These are phyloP conservation scores for Gymnothorax reevesii DNA, from an alignment of 2,797 vertebrate genomes.

Conservation along the genomic window DNA sequence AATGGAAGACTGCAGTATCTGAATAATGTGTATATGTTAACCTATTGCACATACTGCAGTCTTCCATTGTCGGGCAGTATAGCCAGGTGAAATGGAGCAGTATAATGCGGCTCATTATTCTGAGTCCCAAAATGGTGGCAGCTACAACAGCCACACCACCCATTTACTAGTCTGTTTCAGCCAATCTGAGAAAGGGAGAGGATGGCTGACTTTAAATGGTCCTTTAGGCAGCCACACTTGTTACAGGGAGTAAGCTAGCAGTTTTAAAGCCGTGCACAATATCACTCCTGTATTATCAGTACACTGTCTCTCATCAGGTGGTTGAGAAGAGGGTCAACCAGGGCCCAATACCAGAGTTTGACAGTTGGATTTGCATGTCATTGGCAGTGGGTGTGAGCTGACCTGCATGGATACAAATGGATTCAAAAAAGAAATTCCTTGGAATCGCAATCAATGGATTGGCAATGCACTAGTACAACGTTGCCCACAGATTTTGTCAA, in stretches of 20 bases:
- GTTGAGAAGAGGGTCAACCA: conserved; percentile 55
- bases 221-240: conserved; percentile 72
- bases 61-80: no score
- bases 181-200: conserved; percentile 27
- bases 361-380: conserved; percentile 13
- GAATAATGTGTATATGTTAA: no score
- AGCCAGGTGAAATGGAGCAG: neutral
- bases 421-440: neutral
- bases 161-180: conserved; percentile 56
- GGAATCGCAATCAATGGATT: neutral
- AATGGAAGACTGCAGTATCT: no score
- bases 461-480: neutral
- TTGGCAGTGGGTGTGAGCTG: conserved; percentile 10
- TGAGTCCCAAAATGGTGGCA: neutral
- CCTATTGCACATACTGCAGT: no score
- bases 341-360: conserved; percentile 70
- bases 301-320: conserved; percentile 79
- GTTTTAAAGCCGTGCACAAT: conserved; percentile 70
- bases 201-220: conserved; percentile 59
- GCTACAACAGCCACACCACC: neutral
- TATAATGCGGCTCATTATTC: neutral
- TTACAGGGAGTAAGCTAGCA: conserved; percentile 67
- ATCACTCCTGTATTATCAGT: conserved; percentile 76
- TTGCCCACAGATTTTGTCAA: neutral
- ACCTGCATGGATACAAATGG: neutral